Evolutionary conservation across 2,888 invertebrate species (phyloP).

Genomic region (Rhamphomyia laevipes): DNA sequence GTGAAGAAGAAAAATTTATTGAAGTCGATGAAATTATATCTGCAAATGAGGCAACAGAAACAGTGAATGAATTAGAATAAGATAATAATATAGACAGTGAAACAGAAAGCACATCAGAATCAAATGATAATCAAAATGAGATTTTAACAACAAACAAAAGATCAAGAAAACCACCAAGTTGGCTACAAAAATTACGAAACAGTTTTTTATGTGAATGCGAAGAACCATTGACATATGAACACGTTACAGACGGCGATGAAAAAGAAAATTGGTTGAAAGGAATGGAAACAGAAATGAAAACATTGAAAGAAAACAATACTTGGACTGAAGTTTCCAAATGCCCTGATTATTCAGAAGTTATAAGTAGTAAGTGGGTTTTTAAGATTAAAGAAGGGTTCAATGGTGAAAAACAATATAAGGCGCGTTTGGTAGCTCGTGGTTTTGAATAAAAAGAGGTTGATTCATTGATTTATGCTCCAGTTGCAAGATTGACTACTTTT

Average conservation of each 20-base stretch:
- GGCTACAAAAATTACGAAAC: neutral
- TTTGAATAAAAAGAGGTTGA: constrained; percentile 19
- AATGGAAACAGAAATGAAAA: neutral
- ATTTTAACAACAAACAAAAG: neutral
- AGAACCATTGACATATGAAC: neutral
- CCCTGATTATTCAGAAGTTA: neutral
- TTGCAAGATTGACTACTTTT: constrained; percentile 15
- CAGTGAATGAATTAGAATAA: too few relatives aligned
- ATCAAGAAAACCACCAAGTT: neutral
- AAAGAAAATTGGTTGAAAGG: neutral
- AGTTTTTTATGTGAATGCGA: neutral
- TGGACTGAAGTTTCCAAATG: neutral
- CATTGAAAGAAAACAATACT: neutral
- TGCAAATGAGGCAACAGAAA: neutral
- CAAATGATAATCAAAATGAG: neutral
- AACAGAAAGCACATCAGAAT: neutral
- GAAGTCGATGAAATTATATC: neutral
- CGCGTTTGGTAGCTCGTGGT: constrained; percentile 20
- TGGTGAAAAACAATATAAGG: constrained; percentile 16
- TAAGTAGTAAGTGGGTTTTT: constrained; percentile 18
- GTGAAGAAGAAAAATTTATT: too few relatives aligned
- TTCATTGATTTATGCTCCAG: constrained; percentile 21
- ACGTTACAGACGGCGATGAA: neutral
- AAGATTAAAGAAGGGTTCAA: constrained; percentile 15
- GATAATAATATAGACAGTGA: too few relatives aligned